Conservation (phyloP, 1,140 invertebrate genomes). For the Bombus impatiens region DNA sequence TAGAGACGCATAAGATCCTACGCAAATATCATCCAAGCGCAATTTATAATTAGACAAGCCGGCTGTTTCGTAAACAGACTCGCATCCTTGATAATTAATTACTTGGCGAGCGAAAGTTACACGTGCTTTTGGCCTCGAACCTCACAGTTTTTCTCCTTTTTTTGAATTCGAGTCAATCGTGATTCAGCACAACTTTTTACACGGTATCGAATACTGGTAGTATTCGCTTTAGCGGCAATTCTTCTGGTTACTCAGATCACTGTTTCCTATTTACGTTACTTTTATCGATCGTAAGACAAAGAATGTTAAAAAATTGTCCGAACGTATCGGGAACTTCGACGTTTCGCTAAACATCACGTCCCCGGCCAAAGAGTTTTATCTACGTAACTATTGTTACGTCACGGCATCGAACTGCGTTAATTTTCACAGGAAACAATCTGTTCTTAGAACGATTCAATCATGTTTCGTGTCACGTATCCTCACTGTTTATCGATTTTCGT, state of each 20-base stretch:
- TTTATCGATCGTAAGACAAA: neutral
- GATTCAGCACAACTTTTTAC: too few species aligned
- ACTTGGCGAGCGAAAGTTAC: constrained; percentile 30
- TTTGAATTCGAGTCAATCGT: neutral
- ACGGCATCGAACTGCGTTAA: constrained; percentile 28
- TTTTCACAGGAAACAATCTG: constrained; percentile 44
- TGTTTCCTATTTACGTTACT: neutral
- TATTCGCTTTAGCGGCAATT: neutral
- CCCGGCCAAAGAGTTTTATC: neutral
- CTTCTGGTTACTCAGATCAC: neutral
- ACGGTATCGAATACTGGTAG: neutral
- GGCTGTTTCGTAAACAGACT: constrained; percentile 50
- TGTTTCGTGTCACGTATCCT: constrained; percentile 6
- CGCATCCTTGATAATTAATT: constrained; percentile 54
- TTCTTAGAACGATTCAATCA: constrained; percentile 10
- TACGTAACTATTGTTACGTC: constrained; percentile 44
- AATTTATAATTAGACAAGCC: constrained; percentile 43
- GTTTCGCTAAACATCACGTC: constrained; percentile 16
- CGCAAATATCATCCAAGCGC: constrained; percentile 35
- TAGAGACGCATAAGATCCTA: constrained; percentile 21
- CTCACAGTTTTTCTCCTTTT: neutral
- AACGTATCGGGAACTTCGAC: neutral
- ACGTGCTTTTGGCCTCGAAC: constrained; percentile 34
- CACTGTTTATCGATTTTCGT: neutral
- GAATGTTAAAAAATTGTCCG: neutral